phyloP scores from a whole-genome alignment of 2,113 vertebrate species.

The Tachuris rubrigastra region DNA sequence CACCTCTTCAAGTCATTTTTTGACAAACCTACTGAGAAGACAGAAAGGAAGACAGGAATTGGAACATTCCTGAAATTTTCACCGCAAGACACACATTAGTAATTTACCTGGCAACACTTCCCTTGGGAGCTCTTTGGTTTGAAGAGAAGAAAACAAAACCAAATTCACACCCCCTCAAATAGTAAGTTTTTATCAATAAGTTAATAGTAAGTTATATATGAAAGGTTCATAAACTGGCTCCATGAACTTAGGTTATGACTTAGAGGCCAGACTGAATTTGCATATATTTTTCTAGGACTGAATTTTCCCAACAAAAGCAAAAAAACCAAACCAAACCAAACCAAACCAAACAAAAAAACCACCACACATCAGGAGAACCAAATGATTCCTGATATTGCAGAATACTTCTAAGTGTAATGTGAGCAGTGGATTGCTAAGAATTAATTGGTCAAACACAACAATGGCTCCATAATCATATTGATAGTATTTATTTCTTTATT shows the following conservation, averaged over 20 bases:
- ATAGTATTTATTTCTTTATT: not conserved
- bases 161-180: not conserved
- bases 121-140: not conserved
- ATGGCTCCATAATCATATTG: not conserved
- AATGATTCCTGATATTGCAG: not conserved
- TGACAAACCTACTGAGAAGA: not conserved
- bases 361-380: not conserved
- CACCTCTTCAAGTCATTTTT: not conserved
- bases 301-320: not conserved
- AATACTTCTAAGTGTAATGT: not conserved
- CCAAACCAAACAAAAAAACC: not conserved
- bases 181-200: not conserved
- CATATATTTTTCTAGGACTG: not conserved
- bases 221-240: not conserved
- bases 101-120: not conserved
- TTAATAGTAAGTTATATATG: not conserved
- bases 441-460: not conserved
- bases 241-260: not conserved
- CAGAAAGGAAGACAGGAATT: not conserved
- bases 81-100: not conserved
- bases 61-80: conserved; percentile 23
- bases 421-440: not conserved
- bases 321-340: too few relatives aligned
- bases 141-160: not conserved
- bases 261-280: not conserved